Conservation (phyloP, 2,888 invertebrate species). For the Sicus ferrugineus region DNA sequence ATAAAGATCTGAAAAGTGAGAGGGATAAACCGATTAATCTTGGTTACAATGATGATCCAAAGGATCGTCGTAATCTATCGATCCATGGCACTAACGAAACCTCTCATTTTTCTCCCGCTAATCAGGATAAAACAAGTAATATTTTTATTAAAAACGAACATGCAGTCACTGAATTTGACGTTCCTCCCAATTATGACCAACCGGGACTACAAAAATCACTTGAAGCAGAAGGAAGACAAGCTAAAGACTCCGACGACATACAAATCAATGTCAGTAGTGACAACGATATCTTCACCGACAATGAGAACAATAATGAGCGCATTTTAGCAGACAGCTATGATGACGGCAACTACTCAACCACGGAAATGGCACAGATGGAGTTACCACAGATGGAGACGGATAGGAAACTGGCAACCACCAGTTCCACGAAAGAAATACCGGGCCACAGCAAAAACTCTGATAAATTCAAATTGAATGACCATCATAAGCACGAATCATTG, state of each 20-base stretch:
- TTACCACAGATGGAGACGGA: slow-evolving; percentile 22
- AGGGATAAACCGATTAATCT: no score
- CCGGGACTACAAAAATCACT: not conserved
- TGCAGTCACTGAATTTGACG: not conserved
- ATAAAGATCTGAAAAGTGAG: no score
- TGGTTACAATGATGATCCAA: not conserved
- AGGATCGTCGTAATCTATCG: not conserved
- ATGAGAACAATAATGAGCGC: slow-evolving; percentile 56
- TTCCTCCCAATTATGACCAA: not conserved
- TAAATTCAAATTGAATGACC: slow-evolving; percentile 45
- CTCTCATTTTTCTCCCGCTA: slow-evolving; percentile 1
- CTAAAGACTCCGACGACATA: not conserved
- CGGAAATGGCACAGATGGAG: slow-evolving; percentile 31
- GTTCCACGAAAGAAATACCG: slow-evolving; percentile 22
- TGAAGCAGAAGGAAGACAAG: not conserved
- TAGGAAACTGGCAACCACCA: slow-evolving; percentile 23
- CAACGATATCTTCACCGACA: slow-evolving; percentile 23
- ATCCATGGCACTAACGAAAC: slow-evolving; percentile 18
- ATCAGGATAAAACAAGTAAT: not conserved
- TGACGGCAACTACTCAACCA: slow-evolving; percentile 44
- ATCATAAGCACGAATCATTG: slow-evolving; percentile 35
- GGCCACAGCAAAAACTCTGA: slow-evolving; percentile 40
- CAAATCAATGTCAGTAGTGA: slow-evolving; percentile 26
- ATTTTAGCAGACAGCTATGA: slow-evolving; percentile 57
- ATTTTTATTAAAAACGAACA: not conserved